phyloP scores from a whole-genome alignment of 92 coral and sea anemone genomes.

The Desmophyllum pertusum region DNA sequence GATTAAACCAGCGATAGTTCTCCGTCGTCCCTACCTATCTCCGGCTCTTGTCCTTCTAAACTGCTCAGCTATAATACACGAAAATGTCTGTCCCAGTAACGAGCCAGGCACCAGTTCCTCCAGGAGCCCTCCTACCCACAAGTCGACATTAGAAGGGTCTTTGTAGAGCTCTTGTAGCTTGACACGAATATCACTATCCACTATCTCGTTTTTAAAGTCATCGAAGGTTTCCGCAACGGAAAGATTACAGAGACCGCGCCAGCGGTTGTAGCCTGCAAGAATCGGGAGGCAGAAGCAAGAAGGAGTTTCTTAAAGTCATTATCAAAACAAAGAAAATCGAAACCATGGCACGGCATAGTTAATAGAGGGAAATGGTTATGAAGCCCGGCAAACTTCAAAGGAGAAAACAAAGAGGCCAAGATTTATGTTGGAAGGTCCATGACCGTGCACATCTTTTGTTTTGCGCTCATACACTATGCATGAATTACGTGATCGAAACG shows the following conservation, averaged over 20 bases:
- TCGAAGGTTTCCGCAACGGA: constrained; percentile 84
- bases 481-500: too few relatives aligned
- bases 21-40: constrained; percentile 67
- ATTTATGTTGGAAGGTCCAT: too few relatives aligned
- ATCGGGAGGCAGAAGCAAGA: not conserved
- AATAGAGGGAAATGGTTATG: too few relatives aligned
- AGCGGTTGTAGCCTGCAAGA: constrained; percentile 82
- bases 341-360: too few relatives aligned
- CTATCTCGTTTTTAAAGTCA: constrained; percentile 81
- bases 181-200: constrained; percentile 61
- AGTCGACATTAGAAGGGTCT: constrained; percentile 81
- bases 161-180: constrained; percentile 72
- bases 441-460: too few relatives aligned
- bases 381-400: too few relatives aligned
- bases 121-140: constrained; percentile 92
- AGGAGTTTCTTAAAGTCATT: too few relatives aligned
- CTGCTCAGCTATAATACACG: constrained; percentile 91
- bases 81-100: constrained; percentile 80
- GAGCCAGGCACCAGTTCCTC: constrained; percentile 87
- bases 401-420: too few relatives aligned
- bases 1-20: not conserved
- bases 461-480: too few relatives aligned
- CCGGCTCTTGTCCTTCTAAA: constrained; percentile 90
- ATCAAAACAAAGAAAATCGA: too few relatives aligned
- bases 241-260: constrained; percentile 91